phyloP scores from a whole-genome alignment of 2,797 vertebrate species.

The Myotis daubentonii region DNA sequence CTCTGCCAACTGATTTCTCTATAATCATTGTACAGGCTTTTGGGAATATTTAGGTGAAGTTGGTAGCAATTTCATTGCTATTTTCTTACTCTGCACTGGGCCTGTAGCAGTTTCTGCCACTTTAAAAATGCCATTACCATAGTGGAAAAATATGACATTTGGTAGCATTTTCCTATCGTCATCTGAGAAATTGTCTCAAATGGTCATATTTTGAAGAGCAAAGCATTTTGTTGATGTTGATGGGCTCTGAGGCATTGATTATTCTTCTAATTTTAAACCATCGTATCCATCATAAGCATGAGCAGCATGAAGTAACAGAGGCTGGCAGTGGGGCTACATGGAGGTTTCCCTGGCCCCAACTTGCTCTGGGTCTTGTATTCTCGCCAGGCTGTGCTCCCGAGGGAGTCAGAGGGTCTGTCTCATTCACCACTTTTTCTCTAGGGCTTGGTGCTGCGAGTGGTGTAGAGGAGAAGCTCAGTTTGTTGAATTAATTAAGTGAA shows the following conservation, averaged over 20 bases:
- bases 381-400: background rate
- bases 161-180: background rate
- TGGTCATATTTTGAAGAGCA: background rate
- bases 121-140: background rate
- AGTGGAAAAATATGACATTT: background rate
- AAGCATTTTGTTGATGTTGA: background rate
- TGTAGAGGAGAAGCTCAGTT: background rate
- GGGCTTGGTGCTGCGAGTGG: background rate
- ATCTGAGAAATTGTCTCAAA: background rate
- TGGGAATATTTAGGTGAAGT: background rate
- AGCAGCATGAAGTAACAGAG: background rate
- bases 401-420: background rate
- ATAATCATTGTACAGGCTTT: background rate
- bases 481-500: background rate
- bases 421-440: background rate
- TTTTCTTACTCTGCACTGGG: slow-evolving; percentile 20
- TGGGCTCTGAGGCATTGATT: background rate
- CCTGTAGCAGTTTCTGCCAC: background rate
- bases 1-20: background rate
- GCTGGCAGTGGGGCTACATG: too few relatives aligned
- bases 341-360: background rate
- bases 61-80: background rate
- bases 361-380: background rate
- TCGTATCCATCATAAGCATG: background rate
- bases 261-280: background rate